Conservation (phyloP, 2,797 vertebrate species). For the Miichthys miiuy region DNA sequence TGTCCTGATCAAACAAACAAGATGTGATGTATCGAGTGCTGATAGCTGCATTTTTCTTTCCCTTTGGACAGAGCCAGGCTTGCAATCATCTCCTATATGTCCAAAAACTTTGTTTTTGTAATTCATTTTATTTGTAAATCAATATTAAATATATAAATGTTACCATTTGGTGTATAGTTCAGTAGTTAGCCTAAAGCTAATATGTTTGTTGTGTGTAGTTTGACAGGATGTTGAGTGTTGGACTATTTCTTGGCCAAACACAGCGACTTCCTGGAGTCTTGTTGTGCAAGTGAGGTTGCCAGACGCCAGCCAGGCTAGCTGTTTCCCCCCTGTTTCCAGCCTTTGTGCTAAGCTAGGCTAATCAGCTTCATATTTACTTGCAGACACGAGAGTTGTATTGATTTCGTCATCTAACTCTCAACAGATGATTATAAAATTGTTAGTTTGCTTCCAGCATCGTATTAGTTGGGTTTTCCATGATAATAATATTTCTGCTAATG, state of each 20-base stretch:
- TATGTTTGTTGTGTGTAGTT: too few species aligned
- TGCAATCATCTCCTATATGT: not conserved
- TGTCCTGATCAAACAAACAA: not conserved
- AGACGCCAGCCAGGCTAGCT: not conserved
- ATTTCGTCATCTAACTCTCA: not conserved
- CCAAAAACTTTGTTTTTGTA: not conserved
- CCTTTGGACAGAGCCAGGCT: not conserved
- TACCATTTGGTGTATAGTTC: not conserved
- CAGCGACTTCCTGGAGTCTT: not conserved
- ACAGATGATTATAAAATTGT: not conserved
- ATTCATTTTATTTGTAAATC: not conserved
- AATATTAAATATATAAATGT: not conserved
- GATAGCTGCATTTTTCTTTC: not conserved
- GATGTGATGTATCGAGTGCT: too few species aligned
- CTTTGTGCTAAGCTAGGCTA: conserved; percentile 18
- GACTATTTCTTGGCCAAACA: not conserved
- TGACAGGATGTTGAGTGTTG: not conserved
- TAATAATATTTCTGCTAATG: not conserved
- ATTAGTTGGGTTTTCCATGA: conserved; percentile 9
- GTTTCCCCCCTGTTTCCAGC: not conserved
- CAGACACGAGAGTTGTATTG: not conserved
- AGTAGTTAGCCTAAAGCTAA: not conserved
- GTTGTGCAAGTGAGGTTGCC: not conserved
- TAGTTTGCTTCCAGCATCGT: not conserved
- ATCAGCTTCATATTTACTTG: not conserved